Conservation (phyloP, 2,797 vertebrate genomes). For the Netta rufina region DNA sequence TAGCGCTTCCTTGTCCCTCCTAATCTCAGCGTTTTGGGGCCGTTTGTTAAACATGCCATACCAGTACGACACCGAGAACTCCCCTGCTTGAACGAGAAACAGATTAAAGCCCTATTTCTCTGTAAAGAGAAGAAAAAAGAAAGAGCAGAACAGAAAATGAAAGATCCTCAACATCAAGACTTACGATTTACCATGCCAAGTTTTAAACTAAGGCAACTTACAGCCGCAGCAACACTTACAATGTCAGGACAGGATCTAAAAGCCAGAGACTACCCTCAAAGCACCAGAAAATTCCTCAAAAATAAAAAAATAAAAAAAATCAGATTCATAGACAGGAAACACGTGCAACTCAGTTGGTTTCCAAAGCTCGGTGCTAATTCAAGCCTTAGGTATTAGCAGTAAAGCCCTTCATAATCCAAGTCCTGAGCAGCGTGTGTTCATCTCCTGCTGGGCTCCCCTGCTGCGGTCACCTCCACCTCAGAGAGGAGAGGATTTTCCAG, state of each 20-base stretch:
- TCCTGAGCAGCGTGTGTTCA: not conserved
- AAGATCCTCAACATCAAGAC: not conserved
- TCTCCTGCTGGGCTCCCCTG: not conserved
- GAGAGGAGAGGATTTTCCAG: not conserved
- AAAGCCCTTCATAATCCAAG: slow-evolving; percentile 30
- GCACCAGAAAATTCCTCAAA: not conserved
- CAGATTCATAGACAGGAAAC: not conserved
- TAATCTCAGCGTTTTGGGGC: not conserved
- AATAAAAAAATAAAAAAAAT: not conserved
- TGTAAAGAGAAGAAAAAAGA: not conserved
- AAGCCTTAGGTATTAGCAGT: slow-evolving; percentile 23
- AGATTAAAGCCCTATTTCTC: not conserved
- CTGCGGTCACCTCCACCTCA: not conserved
- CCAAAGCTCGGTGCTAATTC: slow-evolving; percentile 40
- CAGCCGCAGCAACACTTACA: not conserved
- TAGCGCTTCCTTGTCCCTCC: not conserved
- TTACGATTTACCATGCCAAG: not conserved
- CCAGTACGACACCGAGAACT: not conserved
- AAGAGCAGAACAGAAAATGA: not conserved
- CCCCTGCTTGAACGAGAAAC: not conserved
- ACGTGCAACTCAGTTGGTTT: not conserved
- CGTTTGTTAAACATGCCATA: not conserved
- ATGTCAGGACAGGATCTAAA: not conserved
- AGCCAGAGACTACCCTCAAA: not conserved
- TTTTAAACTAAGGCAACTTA: not conserved